Evolutionary conservation across 2,113 vertebrate species (phyloP), one percentile per base, ranked within the genome.

Genomic region (Dasyprocta punctata): DNA sequence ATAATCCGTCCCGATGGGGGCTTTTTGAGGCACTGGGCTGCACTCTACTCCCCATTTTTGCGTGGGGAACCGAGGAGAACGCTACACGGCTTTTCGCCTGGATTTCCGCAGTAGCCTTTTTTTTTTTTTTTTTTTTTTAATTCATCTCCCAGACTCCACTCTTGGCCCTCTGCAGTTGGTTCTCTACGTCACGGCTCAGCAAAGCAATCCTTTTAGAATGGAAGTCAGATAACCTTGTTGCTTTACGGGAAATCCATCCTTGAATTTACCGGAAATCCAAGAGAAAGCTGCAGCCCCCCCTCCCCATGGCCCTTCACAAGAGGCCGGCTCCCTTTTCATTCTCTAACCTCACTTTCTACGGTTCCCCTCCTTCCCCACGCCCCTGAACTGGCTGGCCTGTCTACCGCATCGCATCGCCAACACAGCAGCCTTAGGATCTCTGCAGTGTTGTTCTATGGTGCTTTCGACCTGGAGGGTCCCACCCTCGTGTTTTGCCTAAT

Each of bases 341-440:
- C 41, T 77, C 30, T n/a, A 61, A 71, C 28, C 69, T 81, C 89
- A 26, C 38, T 52, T 67, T 20, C 58, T n/a, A 22, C 67, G 5
- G 8, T 65, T 49, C 20, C 30, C 36, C 3, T 2, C 49, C 22
- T 60, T 28, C 56, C 20, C 36, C 2, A 4, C 7, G 26, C 4
- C 63, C 1, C 41, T 1, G 41, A 28, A 67, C 13, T 36, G 65
- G 33, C 13, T 36, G 65, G 33, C 38, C 44, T 92, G 75, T 81
- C 60, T 20, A 49, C 38, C 33, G 60, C 47, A 30, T 85, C 33
- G 60, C 47, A 30, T 85, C 44, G 38, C 47, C 67, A 22, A 86
- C 41, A 11, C 41, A 93, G 71, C 56, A 84, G 61, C 90, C 11
- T 44, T 73, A 75, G 91, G 95, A 67, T 56, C 49, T 80, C 93